A percentile compares a stretch with the other conserved stretches of the same genome.
phyloP scores from a whole-genome alignment of 2,888 invertebrate genomes.

The Aporophyla nigra region DNA sequence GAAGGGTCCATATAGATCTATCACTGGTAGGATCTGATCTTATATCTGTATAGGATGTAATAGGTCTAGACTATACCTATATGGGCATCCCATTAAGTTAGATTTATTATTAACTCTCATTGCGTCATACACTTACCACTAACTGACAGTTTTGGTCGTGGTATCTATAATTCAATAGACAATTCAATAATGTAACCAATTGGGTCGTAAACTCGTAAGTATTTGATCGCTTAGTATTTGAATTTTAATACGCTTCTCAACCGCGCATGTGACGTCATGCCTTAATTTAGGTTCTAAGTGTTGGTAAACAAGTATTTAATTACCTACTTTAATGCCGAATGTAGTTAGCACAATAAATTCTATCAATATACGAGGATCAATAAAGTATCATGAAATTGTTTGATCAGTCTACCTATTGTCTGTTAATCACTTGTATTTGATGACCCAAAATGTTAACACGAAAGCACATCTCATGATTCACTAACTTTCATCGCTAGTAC shows the following conservation, averaged over 20 bases:
- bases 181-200: slow-evolving; percentile 59
- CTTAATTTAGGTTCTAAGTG: slow-evolving; percentile 33
- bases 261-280: slow-evolving; percentile 33
- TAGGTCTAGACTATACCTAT: slow-evolving; percentile 45
- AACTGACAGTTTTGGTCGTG: slow-evolving; percentile 60
- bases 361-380: background rate
- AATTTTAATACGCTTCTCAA: slow-evolving; percentile 64
- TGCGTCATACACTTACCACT: slow-evolving; percentile 64
- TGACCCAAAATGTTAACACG: slow-evolving; percentile 3
- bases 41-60: background rate
- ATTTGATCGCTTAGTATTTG: slow-evolving; percentile 66
- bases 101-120: slow-evolving; percentile 69
- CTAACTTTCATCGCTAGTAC: slow-evolving; percentile 14
- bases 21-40: background rate
- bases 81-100: slow-evolving; percentile 73
- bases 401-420: background rate
- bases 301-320: slow-evolving; percentile 34
- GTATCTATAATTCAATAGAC: slow-evolving; percentile 49
- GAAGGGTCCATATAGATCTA: background rate
- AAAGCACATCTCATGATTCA: slow-evolving; percentile 11
- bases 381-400: background rate
- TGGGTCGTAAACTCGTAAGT: slow-evolving; percentile 56
- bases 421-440: background rate
- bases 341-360: slow-evolving; percentile 8
- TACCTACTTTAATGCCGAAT: slow-evolving; percentile 28